phyloP scores from a whole-genome alignment of 2,113 vertebrate genomes.

The Dasyornis broadbenti region DNA sequence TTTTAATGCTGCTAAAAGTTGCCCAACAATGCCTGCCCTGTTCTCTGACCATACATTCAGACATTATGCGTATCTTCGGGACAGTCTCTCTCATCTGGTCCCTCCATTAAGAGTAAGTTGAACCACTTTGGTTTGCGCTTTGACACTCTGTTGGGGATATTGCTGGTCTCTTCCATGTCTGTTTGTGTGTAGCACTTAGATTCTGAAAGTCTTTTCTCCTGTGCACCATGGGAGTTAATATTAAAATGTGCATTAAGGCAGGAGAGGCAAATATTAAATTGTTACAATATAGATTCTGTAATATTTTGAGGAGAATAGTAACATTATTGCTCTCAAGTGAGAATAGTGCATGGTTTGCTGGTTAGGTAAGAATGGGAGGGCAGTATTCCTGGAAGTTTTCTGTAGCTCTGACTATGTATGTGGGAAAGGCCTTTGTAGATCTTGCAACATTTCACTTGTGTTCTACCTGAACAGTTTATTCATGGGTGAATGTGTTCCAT shows the following conservation, averaged over 20 bases:
- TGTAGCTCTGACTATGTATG: not conserved
- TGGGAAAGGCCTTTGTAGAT: not conserved
- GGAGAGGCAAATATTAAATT: not conserved
- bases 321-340: not conserved
- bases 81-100: slow-evolving; percentile 95
- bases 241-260: not conserved
- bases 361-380: not conserved
- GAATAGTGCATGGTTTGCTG: not conserved
- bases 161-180: not conserved
- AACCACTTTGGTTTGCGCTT: not conserved
- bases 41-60: slow-evolving; percentile 97
- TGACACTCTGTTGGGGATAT: rapidly evolving
- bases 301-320: not conserved
- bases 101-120: slow-evolving; percentile 85
- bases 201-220: not conserved
- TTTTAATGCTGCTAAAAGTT: slow-evolving; percentile 93
- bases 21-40: slow-evolving; percentile 93
- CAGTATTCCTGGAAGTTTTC: not conserved
- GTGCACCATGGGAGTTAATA: not conserved
- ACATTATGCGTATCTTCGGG: slow-evolving; percentile 93
- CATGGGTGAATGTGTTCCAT: rapidly evolving
- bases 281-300: not conserved
- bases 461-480: not conserved
- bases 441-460: not conserved
- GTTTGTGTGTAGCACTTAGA: not conserved